Evolutionary conservation across 1,140 invertebrate species (phyloP).

Genomic region (Atta texana): DNA sequence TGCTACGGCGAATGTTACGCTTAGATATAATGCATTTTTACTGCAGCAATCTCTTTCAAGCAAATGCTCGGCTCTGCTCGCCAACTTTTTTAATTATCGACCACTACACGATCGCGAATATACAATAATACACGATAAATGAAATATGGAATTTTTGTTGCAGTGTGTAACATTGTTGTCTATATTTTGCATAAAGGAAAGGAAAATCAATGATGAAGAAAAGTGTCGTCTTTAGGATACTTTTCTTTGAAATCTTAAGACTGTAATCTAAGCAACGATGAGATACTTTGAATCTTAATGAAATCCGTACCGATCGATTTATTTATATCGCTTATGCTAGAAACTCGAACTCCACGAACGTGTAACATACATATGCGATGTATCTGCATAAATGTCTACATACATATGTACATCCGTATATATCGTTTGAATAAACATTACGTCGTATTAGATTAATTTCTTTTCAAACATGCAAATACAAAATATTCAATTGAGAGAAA

Average conservation of each 20-base stretch:
- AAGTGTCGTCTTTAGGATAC: neutral
- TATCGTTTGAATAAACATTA: conserved; percentile 8
- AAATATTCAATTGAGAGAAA: neutral
- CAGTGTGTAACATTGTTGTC: neutral
- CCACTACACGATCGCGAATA: neutral
- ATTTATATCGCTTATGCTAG: neutral
- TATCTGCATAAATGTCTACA: neutral
- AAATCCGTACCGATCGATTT: conserved; percentile 33
- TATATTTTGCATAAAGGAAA: neutral
- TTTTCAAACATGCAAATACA: neutral
- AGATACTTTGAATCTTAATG: conserved; percentile 27
- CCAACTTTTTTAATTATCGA: conserved; percentile 34
- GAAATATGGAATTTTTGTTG: neutral
- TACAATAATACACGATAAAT: neutral
- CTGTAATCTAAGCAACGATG: conserved; percentile 15
- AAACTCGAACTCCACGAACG: neutral
- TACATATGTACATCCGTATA: neutral
- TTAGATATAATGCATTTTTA: conserved; percentile 9
- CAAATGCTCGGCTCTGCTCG: neutral
- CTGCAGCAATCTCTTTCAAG: neutral
- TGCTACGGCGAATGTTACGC: neutral
- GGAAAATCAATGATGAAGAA: neutral
- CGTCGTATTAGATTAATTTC: conserved; percentile 28
- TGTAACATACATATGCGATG: neutral
- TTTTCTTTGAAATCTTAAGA: conserved; percentile 29